Conservation (phyloP, 2,888 invertebrate species). For the Lasioglossum malachurum region DNA sequence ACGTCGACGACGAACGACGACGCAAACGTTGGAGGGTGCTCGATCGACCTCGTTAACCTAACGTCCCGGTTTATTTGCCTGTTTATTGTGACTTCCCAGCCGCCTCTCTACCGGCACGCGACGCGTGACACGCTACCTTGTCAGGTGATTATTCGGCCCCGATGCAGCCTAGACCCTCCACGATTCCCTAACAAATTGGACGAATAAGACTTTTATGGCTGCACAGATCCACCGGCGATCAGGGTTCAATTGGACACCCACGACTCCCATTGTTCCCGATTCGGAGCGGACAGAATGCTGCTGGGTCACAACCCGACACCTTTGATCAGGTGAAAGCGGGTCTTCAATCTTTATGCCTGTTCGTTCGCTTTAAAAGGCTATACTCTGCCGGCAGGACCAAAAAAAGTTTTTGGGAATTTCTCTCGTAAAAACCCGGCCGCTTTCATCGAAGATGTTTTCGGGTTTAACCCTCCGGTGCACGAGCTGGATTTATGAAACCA, state of each 20-base stretch:
- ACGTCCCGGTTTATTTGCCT: constrained; percentile 29
- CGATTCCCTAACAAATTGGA: constrained; percentile 21
- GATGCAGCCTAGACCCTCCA: constrained; percentile 35
- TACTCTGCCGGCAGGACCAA: neutral
- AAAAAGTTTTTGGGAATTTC: neutral
- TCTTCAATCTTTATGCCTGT: neutral
- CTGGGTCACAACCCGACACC: constrained; percentile 39
- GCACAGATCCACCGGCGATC: constrained; percentile 27
- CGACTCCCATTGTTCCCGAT: constrained; percentile 40
- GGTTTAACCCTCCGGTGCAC: neutral
- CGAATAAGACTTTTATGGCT: constrained; percentile 13
- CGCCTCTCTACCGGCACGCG: constrained; percentile 41
- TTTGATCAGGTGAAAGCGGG: constrained; percentile 48
- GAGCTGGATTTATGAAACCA: no score
- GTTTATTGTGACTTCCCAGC: constrained; percentile 28
- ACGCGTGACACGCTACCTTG: constrained; percentile 13
- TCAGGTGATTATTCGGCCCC: constrained; percentile 15
- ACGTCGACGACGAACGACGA: neutral
- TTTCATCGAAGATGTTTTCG: neutral
- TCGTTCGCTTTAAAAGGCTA: constrained; percentile 11
- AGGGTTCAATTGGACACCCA: constrained; percentile 31
- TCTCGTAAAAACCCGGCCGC: rapidly evolving
- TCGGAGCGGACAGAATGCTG: constrained; percentile 7
- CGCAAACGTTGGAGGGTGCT: constrained; percentile 10
- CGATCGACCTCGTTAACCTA: neutral